Conservation (phyloP, 1,140 invertebrate genomes). For the Drosophila quadrilineata region DNA sequence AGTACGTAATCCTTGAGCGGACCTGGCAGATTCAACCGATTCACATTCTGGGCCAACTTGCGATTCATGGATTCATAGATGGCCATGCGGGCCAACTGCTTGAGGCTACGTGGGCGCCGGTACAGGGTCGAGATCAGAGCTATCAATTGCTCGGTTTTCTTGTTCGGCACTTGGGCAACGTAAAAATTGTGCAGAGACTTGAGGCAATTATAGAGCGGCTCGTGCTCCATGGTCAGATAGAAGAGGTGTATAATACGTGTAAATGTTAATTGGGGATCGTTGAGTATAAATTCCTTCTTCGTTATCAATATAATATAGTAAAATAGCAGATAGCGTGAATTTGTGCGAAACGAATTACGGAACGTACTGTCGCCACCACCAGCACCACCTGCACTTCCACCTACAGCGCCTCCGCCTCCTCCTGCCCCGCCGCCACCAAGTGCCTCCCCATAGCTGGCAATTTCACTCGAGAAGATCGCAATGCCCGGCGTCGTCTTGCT, state of each 20-base stretch:
- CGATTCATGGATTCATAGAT: constrained; percentile 85
- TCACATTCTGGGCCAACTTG: constrained; percentile 85
- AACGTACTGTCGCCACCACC: constrained; percentile 62
- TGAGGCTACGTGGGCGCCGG: constrained; percentile 85
- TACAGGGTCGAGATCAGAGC: constrained; percentile 84
- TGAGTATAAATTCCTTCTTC: constrained; percentile 86
- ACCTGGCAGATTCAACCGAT: constrained; percentile 86
- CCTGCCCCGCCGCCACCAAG: constrained; percentile 21
- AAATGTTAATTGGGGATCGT: constrained; percentile 85
- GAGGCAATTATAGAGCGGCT: constrained; percentile 85
- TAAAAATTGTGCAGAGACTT: constrained; percentile 85
- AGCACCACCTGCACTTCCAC: constrained; percentile 8
- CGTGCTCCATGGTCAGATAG: constrained; percentile 86
- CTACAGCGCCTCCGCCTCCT: constrained; percentile 25
- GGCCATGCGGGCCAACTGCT: constrained; percentile 85
- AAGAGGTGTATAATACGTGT: constrained; percentile 86
- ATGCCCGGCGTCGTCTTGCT: constrained; percentile 80
- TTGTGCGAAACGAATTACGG: constrained; percentile 85
- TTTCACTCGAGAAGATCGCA: constrained; percentile 78
- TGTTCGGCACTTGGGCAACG: constrained; percentile 85
- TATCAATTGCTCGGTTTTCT: constrained; percentile 84
- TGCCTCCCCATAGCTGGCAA: constrained; percentile 66
- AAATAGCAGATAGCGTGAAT: constrained; percentile 85
- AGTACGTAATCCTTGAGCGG: constrained; percentile 87
- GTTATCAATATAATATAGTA: constrained; percentile 87